Base-by-base conservation (phyloP, 2,113 vertebrate species). In the Protobothrops flavoviridis region DNA sequence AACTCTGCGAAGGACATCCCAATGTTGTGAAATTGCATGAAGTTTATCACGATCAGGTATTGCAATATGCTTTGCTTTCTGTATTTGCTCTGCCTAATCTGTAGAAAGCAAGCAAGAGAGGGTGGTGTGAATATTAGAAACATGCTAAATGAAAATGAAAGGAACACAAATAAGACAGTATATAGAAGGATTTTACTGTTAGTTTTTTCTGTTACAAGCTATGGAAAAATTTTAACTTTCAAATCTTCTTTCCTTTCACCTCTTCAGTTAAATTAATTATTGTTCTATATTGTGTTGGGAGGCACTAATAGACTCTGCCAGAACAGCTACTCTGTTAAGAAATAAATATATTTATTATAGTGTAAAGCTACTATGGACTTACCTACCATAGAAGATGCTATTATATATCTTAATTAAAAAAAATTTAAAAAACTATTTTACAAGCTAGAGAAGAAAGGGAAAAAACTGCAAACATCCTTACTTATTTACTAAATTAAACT, bases 21-120 rank as follows among this genome's bases (percentile, higher is more conserved):
- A 99, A 99, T 96, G 98, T 99, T n/a, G 99, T 99, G 97, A 99
- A 99, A 96, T 92, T 99, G 48, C 98, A 99, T 91, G 99, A 99
- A 96, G 98, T 99, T 93, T 99, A 98, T 97, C 99, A 99, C 59
- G 99, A 99, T 97, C 99, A 99, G 99, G 99, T 99, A 96, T 64
- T 87, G 92, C 86, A 88, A 61, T 74, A 81, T 81, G 74, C 33
- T 81, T 81, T 39, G 15, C n/a, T 81, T 81, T 81, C 33, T 81
- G 6, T 15, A 26, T 55, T 89, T 55, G n/a, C n/a, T 24, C 23
- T 33, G 21, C 5, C 52, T 48, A n/a, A 56, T 5, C 20, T 48
- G 59, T 26, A 24, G n/a, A 33, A 61, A 21, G 17, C 10, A 52
- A 59, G 48, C 0, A 0, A 92, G 45, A 15, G 2, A 87, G 21